phyloP scores from a whole-genome alignment of 2,797 vertebrate genomes.

The Muraenolepis orangiensis region DNA sequence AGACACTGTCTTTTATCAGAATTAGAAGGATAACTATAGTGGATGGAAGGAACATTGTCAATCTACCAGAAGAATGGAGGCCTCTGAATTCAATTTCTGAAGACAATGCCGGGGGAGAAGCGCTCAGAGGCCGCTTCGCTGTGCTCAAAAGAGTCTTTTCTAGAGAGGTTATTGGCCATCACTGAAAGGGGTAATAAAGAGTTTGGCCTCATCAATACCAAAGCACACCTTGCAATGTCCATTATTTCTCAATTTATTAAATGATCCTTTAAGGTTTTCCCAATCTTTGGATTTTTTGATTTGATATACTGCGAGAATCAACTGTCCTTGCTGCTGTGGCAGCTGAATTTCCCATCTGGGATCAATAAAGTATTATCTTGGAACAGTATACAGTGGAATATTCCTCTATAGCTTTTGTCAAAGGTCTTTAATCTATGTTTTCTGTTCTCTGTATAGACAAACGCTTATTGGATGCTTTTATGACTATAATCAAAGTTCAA shows the following conservation, averaged over 20 bases:
- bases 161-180: constrained; percentile 63
- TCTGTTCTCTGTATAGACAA: constrained; percentile 11
- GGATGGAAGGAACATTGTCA: constrained; percentile 78
- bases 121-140: constrained; percentile 56
- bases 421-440: constrained; percentile 47
- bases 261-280: neutral
- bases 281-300: neutral
- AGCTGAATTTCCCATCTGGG: neutral
- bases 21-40: constrained; percentile 74
- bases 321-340: neutral
- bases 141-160: constrained; percentile 65
- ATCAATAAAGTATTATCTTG: neutral
- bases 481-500: constrained; percentile 42
- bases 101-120: constrained; percentile 66
- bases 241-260: neutral
- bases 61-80: constrained; percentile 74
- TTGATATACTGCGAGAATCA: neutral
- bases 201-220: constrained; percentile 64
- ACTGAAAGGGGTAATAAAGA: constrained; percentile 64
- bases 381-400: constrained; percentile 1
- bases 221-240: constrained; percentile 41
- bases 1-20: constrained; percentile 68
- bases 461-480: constrained; percentile 15
- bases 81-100: constrained; percentile 75
- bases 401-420: constrained; percentile 66